These are phyloP conservation scores for Cinclus cinclus DNA, from an alignment of 2,113 vertebrate species.

Conservation along the genomic window DNA sequence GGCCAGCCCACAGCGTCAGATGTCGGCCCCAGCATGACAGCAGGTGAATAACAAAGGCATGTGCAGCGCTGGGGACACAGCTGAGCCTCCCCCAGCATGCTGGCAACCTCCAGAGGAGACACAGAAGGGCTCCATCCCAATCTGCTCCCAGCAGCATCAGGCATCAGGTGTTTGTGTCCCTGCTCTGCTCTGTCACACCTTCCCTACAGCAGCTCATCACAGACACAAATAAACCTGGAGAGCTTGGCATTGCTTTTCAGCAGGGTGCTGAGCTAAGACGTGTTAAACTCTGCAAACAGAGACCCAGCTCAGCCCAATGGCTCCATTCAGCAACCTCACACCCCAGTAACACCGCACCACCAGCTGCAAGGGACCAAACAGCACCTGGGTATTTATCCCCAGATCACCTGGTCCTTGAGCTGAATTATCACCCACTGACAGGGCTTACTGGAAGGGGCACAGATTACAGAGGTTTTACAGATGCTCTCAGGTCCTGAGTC, in stretches of 20 bases:
- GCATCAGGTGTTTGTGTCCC: background rate
- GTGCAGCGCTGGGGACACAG: background rate
- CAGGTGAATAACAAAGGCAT: background rate
- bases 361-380: background rate
- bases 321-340: background rate
- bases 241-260: background rate
- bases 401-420: background rate
- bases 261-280: background rate
- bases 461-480: background rate
- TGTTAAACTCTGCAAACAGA: background rate
- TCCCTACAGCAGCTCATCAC: background rate
- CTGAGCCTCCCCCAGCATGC: background rate
- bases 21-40: accelerated
- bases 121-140: background rate
- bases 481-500: background rate
- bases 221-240: background rate
- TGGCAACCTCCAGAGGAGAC: accelerated
- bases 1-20: background rate
- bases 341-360: background rate
- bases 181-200: background rate
- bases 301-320: background rate
- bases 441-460: background rate
- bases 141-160: background rate
- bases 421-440: background rate
- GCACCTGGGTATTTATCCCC: background rate